Evolutionary conservation across 2,888 invertebrate genomes (phyloP).

Genomic region (Limnephilus lunatus): DNA sequence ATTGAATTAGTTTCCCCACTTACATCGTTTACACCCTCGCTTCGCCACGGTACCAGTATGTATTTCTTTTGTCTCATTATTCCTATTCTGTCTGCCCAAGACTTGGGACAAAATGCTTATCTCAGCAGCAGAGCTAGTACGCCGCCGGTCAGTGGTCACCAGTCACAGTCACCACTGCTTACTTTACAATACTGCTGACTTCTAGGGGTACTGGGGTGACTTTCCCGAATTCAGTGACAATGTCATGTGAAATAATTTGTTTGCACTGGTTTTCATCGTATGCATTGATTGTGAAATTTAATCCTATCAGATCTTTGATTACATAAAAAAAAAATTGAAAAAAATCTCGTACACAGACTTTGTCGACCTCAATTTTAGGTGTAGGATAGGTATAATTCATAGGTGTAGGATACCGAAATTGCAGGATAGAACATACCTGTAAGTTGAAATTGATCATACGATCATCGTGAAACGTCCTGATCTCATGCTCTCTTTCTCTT

Average conservation of each 20-base stretch:
- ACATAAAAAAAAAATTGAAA: background rate
- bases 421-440: too few relatives aligned
- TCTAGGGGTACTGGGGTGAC: background rate
- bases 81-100: constrained; percentile 60
- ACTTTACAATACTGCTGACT: constrained; percentile 19
- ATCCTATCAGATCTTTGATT: background rate
- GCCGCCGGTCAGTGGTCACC: constrained; percentile 35
- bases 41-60: constrained; percentile 40
- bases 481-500: too few relatives aligned
- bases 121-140: constrained; percentile 58
- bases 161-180: constrained; percentile 49
- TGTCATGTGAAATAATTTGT: background rate
- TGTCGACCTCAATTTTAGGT: background rate
- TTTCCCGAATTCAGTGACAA: background rate
- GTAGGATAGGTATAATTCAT: too few relatives aligned
- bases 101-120: constrained; percentile 64
- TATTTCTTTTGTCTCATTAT: constrained; percentile 66
- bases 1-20: constrained; percentile 14
- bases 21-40: constrained; percentile 43
- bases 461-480: too few relatives aligned
- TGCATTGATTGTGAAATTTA: background rate
- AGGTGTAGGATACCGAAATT: too few relatives aligned
- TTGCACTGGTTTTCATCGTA: background rate
- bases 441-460: too few relatives aligned
- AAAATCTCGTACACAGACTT: background rate